A percentile compares a stretch with the other conserved stretches of the same genome.
Evolutionary conservation across 2,888 invertebrate genomes (phyloP).

Genomic region (Caenorhabditis sinica): DNA sequence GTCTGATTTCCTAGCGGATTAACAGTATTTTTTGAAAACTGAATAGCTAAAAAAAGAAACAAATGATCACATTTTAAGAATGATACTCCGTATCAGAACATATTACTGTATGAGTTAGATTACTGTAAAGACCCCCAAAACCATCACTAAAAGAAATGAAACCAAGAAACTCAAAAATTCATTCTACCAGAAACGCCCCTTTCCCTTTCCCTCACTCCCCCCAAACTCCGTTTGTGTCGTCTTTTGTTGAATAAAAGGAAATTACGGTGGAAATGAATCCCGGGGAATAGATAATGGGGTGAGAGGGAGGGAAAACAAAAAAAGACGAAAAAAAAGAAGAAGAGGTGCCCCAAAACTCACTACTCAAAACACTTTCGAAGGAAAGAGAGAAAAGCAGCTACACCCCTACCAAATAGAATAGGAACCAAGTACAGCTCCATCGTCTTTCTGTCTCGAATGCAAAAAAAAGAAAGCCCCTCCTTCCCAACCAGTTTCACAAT

Average conservation of each 20-base stretch:
- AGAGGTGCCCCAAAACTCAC: slow-evolving; percentile 34
- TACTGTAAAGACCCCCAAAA: background rate
- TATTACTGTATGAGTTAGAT: background rate
- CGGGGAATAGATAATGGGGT: slow-evolving; percentile 37
- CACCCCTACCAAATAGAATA: slow-evolving; percentile 25
- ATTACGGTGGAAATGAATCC: slow-evolving; percentile 61
- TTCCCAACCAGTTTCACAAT: slow-evolving; percentile 56
- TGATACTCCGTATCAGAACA: too few relatives aligned
- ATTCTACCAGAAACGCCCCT: slow-evolving; percentile 5
- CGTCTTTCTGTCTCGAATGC: slow-evolving; percentile 6
- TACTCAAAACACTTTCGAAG: slow-evolving; percentile 49
- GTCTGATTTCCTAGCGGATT: too few relatives aligned
- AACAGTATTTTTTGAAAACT: too few relatives aligned
- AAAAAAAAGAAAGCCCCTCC: slow-evolving; percentile 27
- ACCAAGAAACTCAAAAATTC: slow-evolving; percentile 8
- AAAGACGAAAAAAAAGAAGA: slow-evolving; percentile 11
- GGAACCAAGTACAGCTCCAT: slow-evolving; percentile 50
- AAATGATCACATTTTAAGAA: too few relatives aligned
- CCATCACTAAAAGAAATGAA: background rate
- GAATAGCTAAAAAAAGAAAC: too few relatives aligned
- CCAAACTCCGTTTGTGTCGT: background rate
- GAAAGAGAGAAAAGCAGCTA: slow-evolving; percentile 2
- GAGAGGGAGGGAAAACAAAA: slow-evolving; percentile 21
- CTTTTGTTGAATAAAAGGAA: slow-evolving; percentile 37
- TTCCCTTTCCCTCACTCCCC: background rate